Evolutionary conservation across 2,888 invertebrate species (phyloP).

Genomic region (Rugalucina vietnamica): DNA sequence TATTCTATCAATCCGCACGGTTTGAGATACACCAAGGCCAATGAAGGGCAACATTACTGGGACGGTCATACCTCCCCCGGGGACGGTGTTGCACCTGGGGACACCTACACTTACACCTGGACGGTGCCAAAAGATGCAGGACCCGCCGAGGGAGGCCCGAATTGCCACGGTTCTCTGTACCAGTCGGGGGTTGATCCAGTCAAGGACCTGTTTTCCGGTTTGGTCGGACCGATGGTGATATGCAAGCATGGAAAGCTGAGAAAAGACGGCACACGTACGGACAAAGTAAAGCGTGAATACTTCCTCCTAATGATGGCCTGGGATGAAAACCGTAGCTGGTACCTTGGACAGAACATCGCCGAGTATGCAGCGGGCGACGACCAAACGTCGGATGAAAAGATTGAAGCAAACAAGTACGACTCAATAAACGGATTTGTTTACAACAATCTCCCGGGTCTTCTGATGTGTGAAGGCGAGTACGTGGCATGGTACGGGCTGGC

Average conservation of each 20-base stretch:
- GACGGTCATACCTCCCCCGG: background rate
- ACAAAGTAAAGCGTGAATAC: background rate
- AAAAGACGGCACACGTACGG: background rate
- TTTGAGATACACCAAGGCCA: slow-evolving; percentile 34
- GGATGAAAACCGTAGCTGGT: background rate
- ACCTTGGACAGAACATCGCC: background rate
- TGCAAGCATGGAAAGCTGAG: background rate
- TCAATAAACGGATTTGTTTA: background rate
- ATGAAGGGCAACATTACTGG: slow-evolving; percentile 33
- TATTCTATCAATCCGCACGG: slow-evolving; percentile 40
- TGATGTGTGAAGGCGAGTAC: background rate
- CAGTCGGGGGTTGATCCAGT: background rate
- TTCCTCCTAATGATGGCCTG: background rate
- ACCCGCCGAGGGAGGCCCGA: background rate
- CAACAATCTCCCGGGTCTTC: background rate
- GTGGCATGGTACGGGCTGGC: background rate
- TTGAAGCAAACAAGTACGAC: background rate
- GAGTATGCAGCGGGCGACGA: background rate
- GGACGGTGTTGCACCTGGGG: background rate
- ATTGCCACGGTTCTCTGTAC: background rate
- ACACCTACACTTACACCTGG: background rate
- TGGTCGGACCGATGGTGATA: background rate
- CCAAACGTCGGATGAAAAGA: background rate
- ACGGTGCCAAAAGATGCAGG: background rate
- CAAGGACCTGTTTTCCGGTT: background rate